These are phyloP conservation scores for Chalcis sispes DNA, from an alignment of 2,888 invertebrate genomes.

Conservation along the genomic window DNA sequence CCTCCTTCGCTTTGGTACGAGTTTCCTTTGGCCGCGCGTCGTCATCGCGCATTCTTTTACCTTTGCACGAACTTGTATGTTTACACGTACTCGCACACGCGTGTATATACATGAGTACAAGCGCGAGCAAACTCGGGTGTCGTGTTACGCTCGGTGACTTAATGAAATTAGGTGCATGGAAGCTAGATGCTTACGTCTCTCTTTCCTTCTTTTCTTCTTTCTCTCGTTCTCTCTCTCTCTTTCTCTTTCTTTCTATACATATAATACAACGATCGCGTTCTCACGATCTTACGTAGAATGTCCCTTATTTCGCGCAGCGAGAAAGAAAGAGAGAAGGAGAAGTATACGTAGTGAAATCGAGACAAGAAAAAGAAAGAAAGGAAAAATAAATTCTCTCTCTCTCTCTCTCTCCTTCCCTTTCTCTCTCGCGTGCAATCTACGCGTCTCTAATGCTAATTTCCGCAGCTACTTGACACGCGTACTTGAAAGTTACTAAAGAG, in stretches of 20 bases:
- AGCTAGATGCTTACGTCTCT: slow-evolving; percentile 20
- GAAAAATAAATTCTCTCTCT: background rate
- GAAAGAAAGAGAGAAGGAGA: too few species aligned
- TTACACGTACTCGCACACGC: slow-evolving; percentile 23
- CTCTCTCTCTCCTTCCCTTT: background rate
- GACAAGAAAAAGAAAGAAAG: too few species aligned
- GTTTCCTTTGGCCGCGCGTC: too few species aligned
- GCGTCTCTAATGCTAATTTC: background rate
- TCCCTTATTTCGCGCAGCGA: background rate
- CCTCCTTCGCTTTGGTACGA: background rate
- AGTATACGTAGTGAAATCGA: too few species aligned
- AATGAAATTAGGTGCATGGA: slow-evolving; percentile 63
- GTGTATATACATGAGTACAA: slow-evolving; percentile 4
- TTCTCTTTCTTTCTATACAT: slow-evolving; percentile 30
- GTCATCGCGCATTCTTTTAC: slow-evolving; percentile 6
- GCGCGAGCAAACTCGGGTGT: slow-evolving; percentile 54
- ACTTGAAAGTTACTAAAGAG: too few species aligned
- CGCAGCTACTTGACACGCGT: too few species aligned
- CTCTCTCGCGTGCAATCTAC: background rate
- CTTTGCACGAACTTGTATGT: background rate
- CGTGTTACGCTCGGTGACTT: slow-evolving; percentile 64
- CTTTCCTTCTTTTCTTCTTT: background rate
- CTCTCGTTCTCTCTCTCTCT: slow-evolving; percentile 3
- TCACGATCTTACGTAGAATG: slow-evolving; percentile 62
- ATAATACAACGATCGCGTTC: slow-evolving; percentile 58